phyloP scores from a whole-genome alignment of 1,140 invertebrate species.

The Brachionus sp. region DNA sequence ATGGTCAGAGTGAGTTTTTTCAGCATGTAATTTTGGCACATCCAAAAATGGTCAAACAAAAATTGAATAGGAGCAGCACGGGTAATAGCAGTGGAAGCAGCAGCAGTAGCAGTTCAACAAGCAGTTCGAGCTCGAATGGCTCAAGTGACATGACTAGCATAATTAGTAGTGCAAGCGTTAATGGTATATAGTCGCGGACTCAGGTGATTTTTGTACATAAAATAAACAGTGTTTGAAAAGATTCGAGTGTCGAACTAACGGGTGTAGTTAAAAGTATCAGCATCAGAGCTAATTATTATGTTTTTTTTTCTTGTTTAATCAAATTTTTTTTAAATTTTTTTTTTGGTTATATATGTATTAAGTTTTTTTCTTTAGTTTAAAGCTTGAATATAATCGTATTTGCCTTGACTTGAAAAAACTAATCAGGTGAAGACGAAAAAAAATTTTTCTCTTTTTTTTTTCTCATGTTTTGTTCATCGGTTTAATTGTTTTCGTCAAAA shows the following conservation, averaged over 20 bases:
- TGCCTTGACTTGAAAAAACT: not conserved
- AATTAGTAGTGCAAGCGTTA: not conserved
- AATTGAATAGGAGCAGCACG: not conserved
- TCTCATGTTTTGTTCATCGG: not conserved
- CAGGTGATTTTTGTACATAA: not conserved
- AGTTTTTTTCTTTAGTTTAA: not conserved
- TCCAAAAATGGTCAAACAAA: conserved; percentile 44
- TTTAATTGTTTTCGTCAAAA: conserved; percentile 5
- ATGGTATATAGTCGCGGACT: not conserved
- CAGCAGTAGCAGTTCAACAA: not conserved
- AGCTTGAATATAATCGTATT: not conserved
- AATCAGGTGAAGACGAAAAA: conserved; percentile 12
- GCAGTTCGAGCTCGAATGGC: not conserved
- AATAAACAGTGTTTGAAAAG: conserved; percentile 4
- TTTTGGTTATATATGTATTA: not conserved
- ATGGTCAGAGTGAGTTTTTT: conserved; percentile 34
- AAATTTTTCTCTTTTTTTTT: not conserved
- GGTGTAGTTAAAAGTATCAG: not conserved
- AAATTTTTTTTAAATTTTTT: not conserved
- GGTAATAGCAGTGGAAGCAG: not conserved
- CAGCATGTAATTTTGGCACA: conserved; percentile 33
- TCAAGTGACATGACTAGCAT: not conserved
- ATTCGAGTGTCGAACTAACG: not conserved
- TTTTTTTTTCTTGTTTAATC: not conserved
- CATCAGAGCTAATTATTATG: not conserved